Conservation (phyloP, 2,888 invertebrate species). For the Cryptus armator region DNA sequence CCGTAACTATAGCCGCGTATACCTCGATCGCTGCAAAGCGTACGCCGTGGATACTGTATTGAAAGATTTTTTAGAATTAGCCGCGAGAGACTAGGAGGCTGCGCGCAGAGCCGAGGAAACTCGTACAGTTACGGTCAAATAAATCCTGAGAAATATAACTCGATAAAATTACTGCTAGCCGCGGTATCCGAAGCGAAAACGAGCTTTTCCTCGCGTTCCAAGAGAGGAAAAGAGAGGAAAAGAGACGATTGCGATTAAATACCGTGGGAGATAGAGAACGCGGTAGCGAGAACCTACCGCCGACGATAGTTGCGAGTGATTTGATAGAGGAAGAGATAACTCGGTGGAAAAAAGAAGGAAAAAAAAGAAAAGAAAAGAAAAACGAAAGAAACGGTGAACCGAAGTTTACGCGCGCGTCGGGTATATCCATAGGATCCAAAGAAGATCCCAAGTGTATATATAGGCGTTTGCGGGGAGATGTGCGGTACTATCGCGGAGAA, state of each 20-base stretch:
- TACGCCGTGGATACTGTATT: constrained; percentile 30
- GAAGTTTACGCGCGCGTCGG: constrained; percentile 28
- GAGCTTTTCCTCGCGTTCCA: constrained; percentile 40
- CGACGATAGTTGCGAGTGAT: constrained; percentile 41
- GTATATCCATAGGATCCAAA: constrained; percentile 15
- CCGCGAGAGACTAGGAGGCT: background rate
- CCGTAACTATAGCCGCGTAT: background rate
- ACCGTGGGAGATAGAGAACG: constrained; percentile 16
- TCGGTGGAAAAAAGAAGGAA: background rate
- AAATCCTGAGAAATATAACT: constrained; percentile 63
- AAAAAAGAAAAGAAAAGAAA: constrained; percentile 8
- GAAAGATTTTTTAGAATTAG: constrained; percentile 68
- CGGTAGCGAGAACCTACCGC: constrained; percentile 4
- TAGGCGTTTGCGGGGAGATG: background rate
- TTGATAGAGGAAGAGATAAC: constrained; percentile 56
- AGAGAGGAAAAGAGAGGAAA: constrained; percentile 37
- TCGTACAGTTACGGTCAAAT: constrained; percentile 52
- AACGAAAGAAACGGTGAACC: background rate
- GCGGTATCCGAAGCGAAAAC: constrained; percentile 9
- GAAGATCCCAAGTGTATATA: constrained; percentile 28
- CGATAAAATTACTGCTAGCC: constrained; percentile 61
- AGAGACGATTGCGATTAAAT: constrained; percentile 59
- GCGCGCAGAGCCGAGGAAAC: background rate
- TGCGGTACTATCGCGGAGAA: constrained; percentile 46
- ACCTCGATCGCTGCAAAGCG: background rate